A percentile compares a stretch with the other conserved stretches of the same genome.
Evolutionary conservation across 2,888 invertebrate species (phyloP).

Genomic region (Drosophila algonquin): DNA sequence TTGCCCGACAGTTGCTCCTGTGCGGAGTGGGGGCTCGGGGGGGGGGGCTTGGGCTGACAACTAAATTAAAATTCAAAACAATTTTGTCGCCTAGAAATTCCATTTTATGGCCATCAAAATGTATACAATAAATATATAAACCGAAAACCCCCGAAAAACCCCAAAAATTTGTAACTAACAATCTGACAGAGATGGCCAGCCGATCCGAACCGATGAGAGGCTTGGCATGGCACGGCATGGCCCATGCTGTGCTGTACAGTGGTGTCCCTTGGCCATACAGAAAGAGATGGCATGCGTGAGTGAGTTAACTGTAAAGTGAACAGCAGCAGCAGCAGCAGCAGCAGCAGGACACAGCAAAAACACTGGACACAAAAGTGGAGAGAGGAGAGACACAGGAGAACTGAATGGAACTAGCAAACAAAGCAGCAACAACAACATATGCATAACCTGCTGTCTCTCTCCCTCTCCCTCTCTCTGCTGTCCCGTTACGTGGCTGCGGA

Average conservation of each 20-base stretch:
- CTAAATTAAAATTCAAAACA: conserved; percentile 76
- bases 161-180: conserved; percentile 64
- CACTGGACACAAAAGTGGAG: conserved; percentile 1
- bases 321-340: conserved; percentile 2
- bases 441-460: conserved; percentile 36
- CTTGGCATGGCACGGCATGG: too few relatives aligned
- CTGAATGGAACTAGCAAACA: conserved; percentile 19
- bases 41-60: conserved; percentile 29
- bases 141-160: conserved; percentile 37
- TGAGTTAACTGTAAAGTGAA: conserved; percentile 29
- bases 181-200: conserved; percentile 44
- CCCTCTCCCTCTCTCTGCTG: conserved; percentile 1
- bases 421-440: conserved; percentile 57
- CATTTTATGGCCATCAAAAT: conserved; percentile 69
- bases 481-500: neutral
- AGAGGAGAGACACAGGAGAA: neutral
- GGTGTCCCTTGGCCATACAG: neutral
- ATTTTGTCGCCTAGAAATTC: conserved; percentile 66
- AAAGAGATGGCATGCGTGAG: conserved; percentile 5
- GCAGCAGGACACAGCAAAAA: neutral
- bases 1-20: conserved; percentile 30
- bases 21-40: neutral
- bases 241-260: neutral
- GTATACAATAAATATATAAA: conserved; percentile 75
- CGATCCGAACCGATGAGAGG: neutral